Evolutionary conservation across 2,797 vertebrate species (phyloP), one percentile per base, ranked within the genome.

Genomic region (Diglossa cyanea): DNA sequence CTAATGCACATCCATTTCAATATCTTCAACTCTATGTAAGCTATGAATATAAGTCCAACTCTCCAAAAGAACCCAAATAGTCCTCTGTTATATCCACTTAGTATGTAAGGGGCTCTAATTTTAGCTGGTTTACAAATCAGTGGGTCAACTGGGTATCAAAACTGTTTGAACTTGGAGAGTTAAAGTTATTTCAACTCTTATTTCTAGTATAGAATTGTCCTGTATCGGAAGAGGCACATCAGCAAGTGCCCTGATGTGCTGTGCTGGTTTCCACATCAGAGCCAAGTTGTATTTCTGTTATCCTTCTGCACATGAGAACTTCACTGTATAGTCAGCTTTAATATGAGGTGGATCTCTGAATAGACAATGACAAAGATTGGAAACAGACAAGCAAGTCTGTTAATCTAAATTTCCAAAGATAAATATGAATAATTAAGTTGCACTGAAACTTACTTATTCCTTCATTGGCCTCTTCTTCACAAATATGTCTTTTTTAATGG

Each of bases 281-380:
- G 44, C 9, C 54, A 12, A 61, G 11, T 1, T 0, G 0, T 37
- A n/a, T n/a, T 67, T 76, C 19, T 74, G 35, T 26, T 30, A 66
- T 4, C 37, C 21, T 65, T 74, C 66, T 45, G 42, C 42, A 55
- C 1, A 5, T 2, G 10, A 73, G n/a, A 71, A 42, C 18, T 65
- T 31, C 71, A 55, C 6, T 37, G 31, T 33, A 42, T 1, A 31
- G 16, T n/a, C 28, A 71, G 33, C 23, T 53, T 79, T 82, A 55
- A 51, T 5, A 40, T 20, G 24, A 53, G 7, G 50, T 4, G 13
- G 37, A 60, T 63, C 18, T 45, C 21, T 31, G 26, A 65, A 65
- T 3, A 47, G 6, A 45, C 13, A 19, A 8, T 17, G 25, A 54
- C 0, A 0, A 60, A 60, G 14, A 47, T 0, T 2, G 18, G 11